Conservation (phyloP, 2,797 vertebrate species). For the Tachyglossus aculeatus region DNA sequence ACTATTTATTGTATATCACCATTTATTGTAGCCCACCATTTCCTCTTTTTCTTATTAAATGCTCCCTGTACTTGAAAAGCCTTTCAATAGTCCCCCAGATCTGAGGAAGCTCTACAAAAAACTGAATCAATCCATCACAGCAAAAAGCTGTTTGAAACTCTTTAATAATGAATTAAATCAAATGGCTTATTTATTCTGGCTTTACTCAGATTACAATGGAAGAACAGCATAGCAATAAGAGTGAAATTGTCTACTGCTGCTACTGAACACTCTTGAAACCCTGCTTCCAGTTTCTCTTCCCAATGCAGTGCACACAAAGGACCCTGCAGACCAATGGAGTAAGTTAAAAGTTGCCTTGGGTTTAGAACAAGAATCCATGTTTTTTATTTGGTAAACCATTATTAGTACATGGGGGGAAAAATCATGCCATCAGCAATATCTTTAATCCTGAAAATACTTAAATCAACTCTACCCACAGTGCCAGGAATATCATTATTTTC, state of each 20-base stretch:
- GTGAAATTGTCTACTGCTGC: slow-evolving; percentile 16
- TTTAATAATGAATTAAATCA: slow-evolving; percentile 37
- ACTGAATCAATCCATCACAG: slow-evolving; percentile 3
- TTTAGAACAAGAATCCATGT: slow-evolving; percentile 11
- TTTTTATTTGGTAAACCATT: slow-evolving; percentile 35
- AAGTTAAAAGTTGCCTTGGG: slow-evolving; percentile 9
- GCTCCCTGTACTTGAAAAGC: background rate
- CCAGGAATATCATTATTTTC: slow-evolving; percentile 22
- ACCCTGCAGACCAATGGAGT: slow-evolving; percentile 17
- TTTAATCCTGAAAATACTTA: slow-evolving; percentile 14
- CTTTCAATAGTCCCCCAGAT: too few species aligned
- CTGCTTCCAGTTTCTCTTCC: background rate
- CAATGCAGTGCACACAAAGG: background rate
- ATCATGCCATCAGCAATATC: slow-evolving; percentile 5
- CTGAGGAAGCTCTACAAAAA: background rate
- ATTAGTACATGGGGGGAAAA: background rate
- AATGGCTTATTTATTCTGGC: slow-evolving; percentile 30
- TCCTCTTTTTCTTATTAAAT: background rate
- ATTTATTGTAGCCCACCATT: background rate
- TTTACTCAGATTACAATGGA: background rate
- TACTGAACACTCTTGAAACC: background rate
- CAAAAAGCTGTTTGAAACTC: slow-evolving; percentile 8
- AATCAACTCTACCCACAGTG: background rate
- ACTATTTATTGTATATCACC: background rate
- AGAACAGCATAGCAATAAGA: slow-evolving; percentile 11